Base-by-base conservation (phyloP, 2,888 invertebrate genomes). In the Polietes domitor region DNA sequence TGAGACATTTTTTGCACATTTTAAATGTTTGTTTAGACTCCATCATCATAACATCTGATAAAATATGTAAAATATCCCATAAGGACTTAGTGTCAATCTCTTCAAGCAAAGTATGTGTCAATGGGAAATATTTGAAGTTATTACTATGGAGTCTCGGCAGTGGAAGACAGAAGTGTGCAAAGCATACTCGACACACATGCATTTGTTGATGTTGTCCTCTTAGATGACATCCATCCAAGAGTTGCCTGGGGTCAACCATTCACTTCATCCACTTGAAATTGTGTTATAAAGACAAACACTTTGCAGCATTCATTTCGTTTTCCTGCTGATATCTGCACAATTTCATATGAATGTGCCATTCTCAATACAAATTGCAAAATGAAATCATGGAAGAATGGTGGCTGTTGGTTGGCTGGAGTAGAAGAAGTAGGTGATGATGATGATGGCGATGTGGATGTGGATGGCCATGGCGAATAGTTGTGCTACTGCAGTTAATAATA, bases 301-400 rank as follows among this genome's bases (percentile, higher is more conserved):
- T 32, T 43, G 12, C 58, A n/a, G 15, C 61, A 61, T 61, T 17
- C 65, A 65, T 65, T 21, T 21, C 24, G 19, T 21, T 63, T 32
- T 41, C 21, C 19, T 65, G 65, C 65, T 65, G 65, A 41, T 65
- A 65, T 65, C 65, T 65, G 65, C 65, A 65, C 41, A 65, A 65
- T 65, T 65, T 41, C 65, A 65, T 65, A 19, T 19, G 65, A 41
- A 65, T 19, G 65, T 65, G 37, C 1, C 17, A 37, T 65, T 65
- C 4, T 65, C 12, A 65, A 65, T 17, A 37, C n/a, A n/a, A n/a
- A n/a, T n/a, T n/a, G n/a, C n/a, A 61, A 61, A 61, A 61, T 17
- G 17, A 7, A 65, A 65, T 37, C 3, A 61, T n/a, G 10, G n/a
- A 55, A 17, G 21, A 21, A 55, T 21, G 12, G 28, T 58, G 58